Evolutionary conservation across 2,113 vertebrate species (phyloP).

Genomic region (Seriola rivoliana): DNA sequence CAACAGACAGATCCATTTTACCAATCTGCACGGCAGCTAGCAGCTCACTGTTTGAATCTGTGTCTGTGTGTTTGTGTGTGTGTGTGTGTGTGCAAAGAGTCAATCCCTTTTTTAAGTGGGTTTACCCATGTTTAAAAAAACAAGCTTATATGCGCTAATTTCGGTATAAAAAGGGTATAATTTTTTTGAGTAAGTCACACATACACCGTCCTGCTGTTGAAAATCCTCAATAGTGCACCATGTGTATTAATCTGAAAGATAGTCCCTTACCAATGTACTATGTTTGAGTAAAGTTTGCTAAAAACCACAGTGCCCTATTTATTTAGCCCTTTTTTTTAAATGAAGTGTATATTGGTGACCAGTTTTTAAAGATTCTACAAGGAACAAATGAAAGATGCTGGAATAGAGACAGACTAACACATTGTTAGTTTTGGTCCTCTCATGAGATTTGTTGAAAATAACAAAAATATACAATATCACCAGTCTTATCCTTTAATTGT

Average conservation of each 20-base stretch:
- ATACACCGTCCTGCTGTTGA: not conserved
- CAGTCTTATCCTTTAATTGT: not conserved
- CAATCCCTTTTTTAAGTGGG: no score
- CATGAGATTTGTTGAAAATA: not conserved
- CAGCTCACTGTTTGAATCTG: no score
- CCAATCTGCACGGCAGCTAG: no score
- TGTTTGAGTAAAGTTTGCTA: not conserved
- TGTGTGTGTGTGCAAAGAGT: no score
- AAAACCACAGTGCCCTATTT: not conserved
- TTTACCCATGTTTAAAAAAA: no score
- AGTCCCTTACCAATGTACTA: not conserved
- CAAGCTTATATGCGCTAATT: no score
- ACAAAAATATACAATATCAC: not conserved
- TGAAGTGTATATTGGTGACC: not conserved
- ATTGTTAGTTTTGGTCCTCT: not conserved
- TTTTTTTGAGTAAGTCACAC: not conserved
- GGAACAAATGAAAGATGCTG: not conserved
- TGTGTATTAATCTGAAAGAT: conserved; percentile 7
- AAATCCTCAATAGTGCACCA: not conserved
- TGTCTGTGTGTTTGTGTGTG: no score
- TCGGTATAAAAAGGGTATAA: no score
- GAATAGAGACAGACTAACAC: not conserved
- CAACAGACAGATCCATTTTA: no score
- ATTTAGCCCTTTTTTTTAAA: not conserved
- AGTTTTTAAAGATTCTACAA: not conserved